phyloP scores from a whole-genome alignment of 2,113 vertebrate genomes.

The Colaptes auratus region DNA sequence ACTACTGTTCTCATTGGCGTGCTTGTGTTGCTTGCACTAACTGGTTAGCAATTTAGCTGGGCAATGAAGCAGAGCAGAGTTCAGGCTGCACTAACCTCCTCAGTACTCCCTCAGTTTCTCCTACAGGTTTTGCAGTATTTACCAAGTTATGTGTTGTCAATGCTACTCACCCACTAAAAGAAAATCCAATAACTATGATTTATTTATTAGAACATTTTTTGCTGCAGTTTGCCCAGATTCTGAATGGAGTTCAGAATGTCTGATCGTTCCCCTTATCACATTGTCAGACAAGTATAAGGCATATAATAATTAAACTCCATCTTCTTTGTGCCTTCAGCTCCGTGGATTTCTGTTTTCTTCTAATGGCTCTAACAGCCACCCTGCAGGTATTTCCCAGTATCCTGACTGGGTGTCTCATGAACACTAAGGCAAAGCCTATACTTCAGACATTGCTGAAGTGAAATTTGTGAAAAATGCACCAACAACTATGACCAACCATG shows the following conservation, averaged over 20 bases:
- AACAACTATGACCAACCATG: background rate
- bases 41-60: constrained; percentile 28
- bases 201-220: constrained; percentile 47
- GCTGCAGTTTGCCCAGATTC: background rate
- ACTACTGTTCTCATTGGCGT: background rate
- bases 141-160: background rate
- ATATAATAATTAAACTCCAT: background rate
- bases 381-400: background rate
- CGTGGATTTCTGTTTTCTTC: background rate
- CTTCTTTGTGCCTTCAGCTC: background rate
- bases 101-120: background rate
- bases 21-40: background rate
- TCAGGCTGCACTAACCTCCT: constrained; percentile 12
- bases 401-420: background rate
- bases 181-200: constrained; percentile 35
- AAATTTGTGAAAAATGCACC: background rate
- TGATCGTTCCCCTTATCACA: background rate
- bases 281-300: background rate
- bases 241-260: background rate
- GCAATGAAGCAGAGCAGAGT: constrained; percentile 36
- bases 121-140: background rate
- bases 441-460: background rate
- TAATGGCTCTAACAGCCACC: background rate
- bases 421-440: background rate
- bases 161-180: background rate